phyloP scores from a whole-genome alignment of 2,888 invertebrate genomes.

The Leucophenga maculata region DNA sequence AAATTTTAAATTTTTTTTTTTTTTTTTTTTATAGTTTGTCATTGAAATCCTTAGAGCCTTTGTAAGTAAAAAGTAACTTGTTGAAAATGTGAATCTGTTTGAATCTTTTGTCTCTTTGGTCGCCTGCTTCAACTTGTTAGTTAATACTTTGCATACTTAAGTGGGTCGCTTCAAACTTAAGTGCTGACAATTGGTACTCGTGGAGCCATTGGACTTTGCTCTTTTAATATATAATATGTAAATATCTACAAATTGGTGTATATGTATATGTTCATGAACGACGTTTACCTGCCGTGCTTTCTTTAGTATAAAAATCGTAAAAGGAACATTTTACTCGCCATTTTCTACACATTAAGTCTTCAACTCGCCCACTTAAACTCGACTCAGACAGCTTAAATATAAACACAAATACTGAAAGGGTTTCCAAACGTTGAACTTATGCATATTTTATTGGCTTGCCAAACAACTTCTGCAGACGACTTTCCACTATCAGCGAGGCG shows the following conservation, averaged over 20 bases:
- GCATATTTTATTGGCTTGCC: constrained; percentile 10
- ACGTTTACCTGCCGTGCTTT: neutral
- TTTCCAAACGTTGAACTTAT: neutral
- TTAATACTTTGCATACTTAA: no score
- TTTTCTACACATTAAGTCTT: neutral
- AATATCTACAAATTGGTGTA: neutral
- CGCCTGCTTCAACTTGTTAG: no score
- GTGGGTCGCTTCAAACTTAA: no score
- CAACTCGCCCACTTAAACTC: neutral
- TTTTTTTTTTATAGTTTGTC: neutral
- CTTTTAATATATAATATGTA: no score
- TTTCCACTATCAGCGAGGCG: neutral
- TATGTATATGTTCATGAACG: neutral
- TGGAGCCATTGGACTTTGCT: no score
- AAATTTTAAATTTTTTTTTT: no score
- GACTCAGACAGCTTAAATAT: no score
- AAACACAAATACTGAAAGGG: neutral
- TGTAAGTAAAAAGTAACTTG: no score
- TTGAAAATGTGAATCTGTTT: no score
- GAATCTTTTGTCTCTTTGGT: no score
- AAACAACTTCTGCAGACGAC: constrained; percentile 1
- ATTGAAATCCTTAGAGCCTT: neutral
- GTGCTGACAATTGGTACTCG: no score
- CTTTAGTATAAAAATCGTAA: neutral
- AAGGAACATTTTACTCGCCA: neutral